phyloP scores from a whole-genome alignment of 2,113 vertebrate species.

The Engystomops pustulosus region DNA sequence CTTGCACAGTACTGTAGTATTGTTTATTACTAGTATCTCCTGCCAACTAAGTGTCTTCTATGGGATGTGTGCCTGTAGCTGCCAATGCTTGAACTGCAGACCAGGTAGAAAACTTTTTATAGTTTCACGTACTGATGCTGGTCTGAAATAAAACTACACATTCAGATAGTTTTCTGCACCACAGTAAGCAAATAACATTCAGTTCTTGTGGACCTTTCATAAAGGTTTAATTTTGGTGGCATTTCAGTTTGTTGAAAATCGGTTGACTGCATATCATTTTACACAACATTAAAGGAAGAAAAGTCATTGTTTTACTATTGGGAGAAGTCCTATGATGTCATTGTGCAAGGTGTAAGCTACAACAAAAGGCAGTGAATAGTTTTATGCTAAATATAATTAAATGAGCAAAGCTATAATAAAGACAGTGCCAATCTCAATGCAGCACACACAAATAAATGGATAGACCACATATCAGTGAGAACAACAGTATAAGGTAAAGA shows the following conservation, averaged over 20 bases:
- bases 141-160: background rate
- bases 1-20: too few relatives aligned
- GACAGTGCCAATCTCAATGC: background rate
- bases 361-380: slow-evolving; percentile 27
- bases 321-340: too few relatives aligned
- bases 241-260: background rate
- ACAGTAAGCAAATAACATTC: background rate
- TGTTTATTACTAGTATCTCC: too few relatives aligned
- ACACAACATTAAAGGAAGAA: background rate
- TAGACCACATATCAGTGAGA: background rate
- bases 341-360: background rate
- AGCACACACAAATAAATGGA: background rate
- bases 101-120: background rate
- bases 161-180: background rate
- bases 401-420: background rate
- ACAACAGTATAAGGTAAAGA: background rate
- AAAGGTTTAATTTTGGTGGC: background rate
- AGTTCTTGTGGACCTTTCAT: background rate
- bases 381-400: background rate
- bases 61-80: background rate
- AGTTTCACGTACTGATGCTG: background rate
- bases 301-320: background rate
- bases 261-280: background rate
- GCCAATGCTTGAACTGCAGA: background rate
- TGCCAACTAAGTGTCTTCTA: too few relatives aligned